Conservation (phyloP, 1,140 invertebrate species). For the Akabosia matsudoensis region DNA sequence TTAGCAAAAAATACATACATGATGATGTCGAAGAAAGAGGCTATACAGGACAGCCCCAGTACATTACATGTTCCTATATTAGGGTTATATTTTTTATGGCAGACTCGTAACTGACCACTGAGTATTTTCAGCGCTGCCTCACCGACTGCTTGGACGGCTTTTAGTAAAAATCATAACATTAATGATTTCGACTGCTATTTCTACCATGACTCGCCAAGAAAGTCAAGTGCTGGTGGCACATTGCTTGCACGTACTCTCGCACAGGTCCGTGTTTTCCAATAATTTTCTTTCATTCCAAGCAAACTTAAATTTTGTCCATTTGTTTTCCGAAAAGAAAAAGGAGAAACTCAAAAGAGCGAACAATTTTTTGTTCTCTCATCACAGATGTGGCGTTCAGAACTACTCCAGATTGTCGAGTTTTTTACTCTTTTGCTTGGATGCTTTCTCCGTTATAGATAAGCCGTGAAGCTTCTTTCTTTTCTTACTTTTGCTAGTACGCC, state of each 20-base stretch:
- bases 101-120: not conserved
- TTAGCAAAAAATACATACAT: not conserved
- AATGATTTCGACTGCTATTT: slow-evolving; percentile 7
- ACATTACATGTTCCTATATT: too few species aligned
- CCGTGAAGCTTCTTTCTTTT: not conserved
- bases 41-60: too few species aligned
- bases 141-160: not conserved
- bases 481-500: not conserved
- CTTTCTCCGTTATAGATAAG: not conserved
- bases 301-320: not conserved
- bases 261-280: not conserved
- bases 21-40: not conserved
- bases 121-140: not conserved
- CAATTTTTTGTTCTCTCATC: not conserved
- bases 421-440: slow-evolving; percentile 2
- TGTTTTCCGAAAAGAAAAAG: not conserved
- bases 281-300: not conserved
- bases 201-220: not conserved
- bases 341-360: not conserved
- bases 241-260: not conserved
- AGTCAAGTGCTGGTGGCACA: not conserved
- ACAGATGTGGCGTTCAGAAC: not conserved
- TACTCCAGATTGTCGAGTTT: not conserved
- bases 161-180: slow-evolving; percentile 14
- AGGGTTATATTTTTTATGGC: slow-evolving; percentile 11